Evolutionary conservation across 2,888 invertebrate species (phyloP).

Genomic region (Archips xylosteana): DNA sequence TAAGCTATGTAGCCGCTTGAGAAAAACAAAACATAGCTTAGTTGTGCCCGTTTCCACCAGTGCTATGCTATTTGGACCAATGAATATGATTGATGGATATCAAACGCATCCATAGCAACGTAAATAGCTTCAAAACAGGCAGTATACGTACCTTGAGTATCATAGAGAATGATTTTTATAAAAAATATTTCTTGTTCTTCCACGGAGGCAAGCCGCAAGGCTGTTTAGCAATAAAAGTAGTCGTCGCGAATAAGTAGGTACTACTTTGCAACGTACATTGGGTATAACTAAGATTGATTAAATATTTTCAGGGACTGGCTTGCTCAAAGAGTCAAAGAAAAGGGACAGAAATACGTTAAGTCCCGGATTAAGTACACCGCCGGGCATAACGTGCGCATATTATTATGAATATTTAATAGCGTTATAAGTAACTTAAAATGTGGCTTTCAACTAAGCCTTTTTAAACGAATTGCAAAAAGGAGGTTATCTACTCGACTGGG

Average conservation of each 20-base stretch:
- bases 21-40: too few species aligned
- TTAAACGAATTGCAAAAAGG: too few species aligned
- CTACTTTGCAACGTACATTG: neutral
- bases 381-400: slow-evolving; percentile 24
- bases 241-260: neutral
- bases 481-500: too few species aligned
- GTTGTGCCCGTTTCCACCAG: too few species aligned
- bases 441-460: neutral
- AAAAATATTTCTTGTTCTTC: too few species aligned
- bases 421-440: slow-evolving; percentile 15
- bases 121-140: too few species aligned
- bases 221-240: neutral
- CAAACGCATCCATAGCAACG: too few species aligned
- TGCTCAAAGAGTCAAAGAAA: slow-evolving; percentile 27
- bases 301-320: slow-evolving; percentile 22
- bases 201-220: neutral
- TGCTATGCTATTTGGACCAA: too few species aligned
- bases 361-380: slow-evolving; percentile 26
- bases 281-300: slow-evolving; percentile 19
- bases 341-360: slow-evolving; percentile 26
- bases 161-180: too few species aligned
- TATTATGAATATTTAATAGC: slow-evolving; percentile 32
- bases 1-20: too few species aligned
- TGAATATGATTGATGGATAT: too few species aligned
- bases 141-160: too few species aligned